These are phyloP conservation scores for Thamnophis sirtalis DNA, from an alignment of 2,113 vertebrate genomes.

Conservation along the genomic window DNA sequence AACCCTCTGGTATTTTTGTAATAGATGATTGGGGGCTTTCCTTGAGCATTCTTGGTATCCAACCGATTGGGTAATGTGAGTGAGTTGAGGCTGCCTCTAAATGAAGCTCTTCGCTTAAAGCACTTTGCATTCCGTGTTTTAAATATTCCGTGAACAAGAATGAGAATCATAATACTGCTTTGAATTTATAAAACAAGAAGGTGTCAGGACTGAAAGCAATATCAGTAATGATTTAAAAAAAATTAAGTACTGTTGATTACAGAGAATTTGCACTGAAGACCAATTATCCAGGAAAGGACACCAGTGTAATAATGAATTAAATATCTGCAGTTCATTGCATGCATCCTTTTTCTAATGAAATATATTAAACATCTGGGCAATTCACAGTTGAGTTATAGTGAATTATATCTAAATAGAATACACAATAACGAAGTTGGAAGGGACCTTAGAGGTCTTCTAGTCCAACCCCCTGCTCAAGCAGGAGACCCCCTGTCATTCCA, in stretches of 20 bases:
- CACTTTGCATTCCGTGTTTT: background rate
- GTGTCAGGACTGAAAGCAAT: background rate
- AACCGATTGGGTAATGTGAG: background rate
- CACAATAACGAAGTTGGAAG: background rate
- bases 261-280: background rate
- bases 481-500: background rate
- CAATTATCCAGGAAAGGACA: background rate
- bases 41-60: background rate
- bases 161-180: background rate
- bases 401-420: background rate
- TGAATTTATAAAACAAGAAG: background rate
- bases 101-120: background rate
- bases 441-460: background rate
- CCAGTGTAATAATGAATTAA: background rate
- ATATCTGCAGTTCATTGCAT: background rate
- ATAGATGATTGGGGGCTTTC: background rate
- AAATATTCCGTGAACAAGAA: background rate
- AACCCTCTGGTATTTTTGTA: background rate
- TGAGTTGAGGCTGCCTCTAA: background rate
- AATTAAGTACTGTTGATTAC: background rate
- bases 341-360: background rate
- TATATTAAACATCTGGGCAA: background rate
- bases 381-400: background rate
- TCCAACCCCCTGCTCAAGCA: background rate
- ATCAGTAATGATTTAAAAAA: background rate